phyloP scores from a whole-genome alignment of 2,888 invertebrate species.

The Dione juno region DNA sequence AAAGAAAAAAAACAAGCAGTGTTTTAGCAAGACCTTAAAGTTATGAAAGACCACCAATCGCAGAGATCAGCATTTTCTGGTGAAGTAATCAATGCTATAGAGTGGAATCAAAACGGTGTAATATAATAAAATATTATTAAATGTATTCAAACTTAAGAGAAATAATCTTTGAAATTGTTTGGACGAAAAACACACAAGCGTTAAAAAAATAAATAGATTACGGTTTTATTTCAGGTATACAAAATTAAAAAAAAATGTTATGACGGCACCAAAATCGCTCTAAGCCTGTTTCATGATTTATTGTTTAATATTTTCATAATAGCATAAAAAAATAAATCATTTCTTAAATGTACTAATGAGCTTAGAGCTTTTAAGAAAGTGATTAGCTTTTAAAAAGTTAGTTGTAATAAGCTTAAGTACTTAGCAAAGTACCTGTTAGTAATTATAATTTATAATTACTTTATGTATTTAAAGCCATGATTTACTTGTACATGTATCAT shows the following conservation, averaged over 20 bases:
- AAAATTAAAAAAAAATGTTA: not conserved
- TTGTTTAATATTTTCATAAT: not conserved
- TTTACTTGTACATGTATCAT: not conserved
- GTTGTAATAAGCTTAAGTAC: not conserved
- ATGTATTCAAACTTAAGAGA: too few species aligned
- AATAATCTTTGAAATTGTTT: too few species aligned
- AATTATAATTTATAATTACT: not conserved
- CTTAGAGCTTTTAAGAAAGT: not conserved
- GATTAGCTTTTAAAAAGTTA: not conserved
- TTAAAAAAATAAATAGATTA: too few species aligned
- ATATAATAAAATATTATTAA: too few species aligned
- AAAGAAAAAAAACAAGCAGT: too few species aligned
- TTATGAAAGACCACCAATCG: too few species aligned
- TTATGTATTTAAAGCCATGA: slow-evolving; percentile 2
- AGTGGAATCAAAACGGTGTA: too few species aligned
- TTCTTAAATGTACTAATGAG: not conserved
- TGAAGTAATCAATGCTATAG: too few species aligned
- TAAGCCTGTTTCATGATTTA: not conserved
- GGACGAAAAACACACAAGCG: too few species aligned
- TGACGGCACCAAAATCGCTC: not conserved
- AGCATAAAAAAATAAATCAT: not conserved
- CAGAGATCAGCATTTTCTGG: too few species aligned
- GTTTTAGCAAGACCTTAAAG: too few species aligned
- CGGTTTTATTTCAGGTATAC: too few species aligned
- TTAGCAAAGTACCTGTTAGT: not conserved